Base-by-base conservation (phyloP, 1,140 invertebrate species). In the Wasmannia auropunctata region DNA sequence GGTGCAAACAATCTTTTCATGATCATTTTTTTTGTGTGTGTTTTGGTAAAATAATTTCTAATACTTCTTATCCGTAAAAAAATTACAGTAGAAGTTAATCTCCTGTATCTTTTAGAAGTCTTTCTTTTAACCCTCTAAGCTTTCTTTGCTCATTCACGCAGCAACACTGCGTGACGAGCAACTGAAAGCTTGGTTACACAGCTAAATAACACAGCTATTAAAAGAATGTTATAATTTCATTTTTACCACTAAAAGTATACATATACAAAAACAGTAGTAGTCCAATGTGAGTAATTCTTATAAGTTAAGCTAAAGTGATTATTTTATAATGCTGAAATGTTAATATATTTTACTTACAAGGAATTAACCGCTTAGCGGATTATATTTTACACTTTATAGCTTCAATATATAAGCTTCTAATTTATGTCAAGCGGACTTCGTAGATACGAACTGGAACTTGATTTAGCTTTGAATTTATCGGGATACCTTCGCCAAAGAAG, bases 391-490 rank as follows among this genome's bases (percentile, higher is more conserved):
- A 28, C 16, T 16, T 16, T 62, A 3, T n/a, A 60, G 4, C 34
- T 58, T 4, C 25, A 31, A 14, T 16, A 16, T 3, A 22, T 37
- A 77, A 34, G 19, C 19, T 46, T 62, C 14, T 34, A 22, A 34
- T 54, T 74, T 22, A 54, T 22, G 11, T 34, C 11, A 14, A 22
- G 28, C 19, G 43, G 6, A 31, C 11, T 60, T 11, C 34, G 22
- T 34, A 63, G 34, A 63, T 34, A 25, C 19, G 6, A 34, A 19
- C n/a, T 11, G 7, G 7, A 49, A 51, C 28, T 37, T 51, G 25
- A 37, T n/a, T 77, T 25, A 37, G 62, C 14, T 19, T 10, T 65
- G n/a, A 65, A 79, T 49, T n/a, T 16, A 79, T 79, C 49, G 4
- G 6, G 16, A 43, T 40, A 70, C 10, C 19, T 56, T 43, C 5